These are phyloP conservation scores for Drosophila biarmipes DNA, from an alignment of 1,140 invertebrate species.

Conservation along the genomic window DNA sequence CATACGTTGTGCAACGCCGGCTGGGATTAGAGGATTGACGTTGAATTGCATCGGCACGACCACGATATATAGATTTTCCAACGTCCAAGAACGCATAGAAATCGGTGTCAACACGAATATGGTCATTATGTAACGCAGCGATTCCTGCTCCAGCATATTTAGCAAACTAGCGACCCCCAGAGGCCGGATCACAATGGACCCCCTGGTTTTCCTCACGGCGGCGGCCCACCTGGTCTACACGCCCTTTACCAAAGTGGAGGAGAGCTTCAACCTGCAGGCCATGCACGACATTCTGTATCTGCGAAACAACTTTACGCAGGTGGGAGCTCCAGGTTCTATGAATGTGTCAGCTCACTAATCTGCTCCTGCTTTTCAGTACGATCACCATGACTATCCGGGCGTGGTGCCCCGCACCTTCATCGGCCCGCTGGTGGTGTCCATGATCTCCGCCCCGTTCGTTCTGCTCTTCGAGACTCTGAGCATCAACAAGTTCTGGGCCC, in stretches of 20 bases:
- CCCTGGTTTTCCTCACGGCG: conserved; percentile 87
- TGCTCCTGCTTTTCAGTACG: conserved; percentile 90
- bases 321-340: conserved; percentile 71
- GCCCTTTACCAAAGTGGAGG: conserved; percentile 99
- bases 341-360: background rate
- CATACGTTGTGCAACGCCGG: conserved; percentile 8
- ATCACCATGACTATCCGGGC: conserved; percentile 99
- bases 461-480: conserved; percentile 88
- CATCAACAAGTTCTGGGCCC: conserved; percentile 94
- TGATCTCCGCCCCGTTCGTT: conserved; percentile 91
- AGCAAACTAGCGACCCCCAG: conserved; percentile 9
- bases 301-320: conserved; percentile 92
- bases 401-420: conserved; percentile 98
- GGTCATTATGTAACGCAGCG: conserved; percentile 66
- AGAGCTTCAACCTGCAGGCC: conserved; percentile 99
- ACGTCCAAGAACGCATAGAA: conserved; percentile 17
- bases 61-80: conserved; percentile 10
- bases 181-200: conserved; percentile 78
- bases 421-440: conserved; percentile 94
- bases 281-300: conserved; percentile 98
- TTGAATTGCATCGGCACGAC: background rate
- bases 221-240: conserved; percentile 93
- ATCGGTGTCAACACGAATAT: conserved; percentile 45
- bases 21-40: conserved; percentile 3
- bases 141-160: conserved; percentile 30